Base-by-base conservation (phyloP, 2,888 invertebrate genomes). In the Trichopria drosophilae region DNA sequence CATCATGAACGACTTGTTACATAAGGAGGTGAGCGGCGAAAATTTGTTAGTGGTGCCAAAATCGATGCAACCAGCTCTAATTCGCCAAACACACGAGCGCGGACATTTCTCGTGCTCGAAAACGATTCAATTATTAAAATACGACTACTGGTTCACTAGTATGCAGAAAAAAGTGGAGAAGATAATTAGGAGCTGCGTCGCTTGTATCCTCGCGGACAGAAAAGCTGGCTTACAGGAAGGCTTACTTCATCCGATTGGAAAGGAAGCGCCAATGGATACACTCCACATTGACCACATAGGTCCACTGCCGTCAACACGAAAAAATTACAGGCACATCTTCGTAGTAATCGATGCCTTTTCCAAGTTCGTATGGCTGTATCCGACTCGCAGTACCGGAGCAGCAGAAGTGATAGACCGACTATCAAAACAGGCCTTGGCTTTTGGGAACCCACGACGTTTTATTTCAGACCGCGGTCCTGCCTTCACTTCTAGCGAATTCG, bases 211-310 rank as follows among this genome's bases (percentile, higher is more conserved):
- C 6, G 51, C 53, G 0, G 58, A 57, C 6, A 43, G 39, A 22
- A 59, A 62, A 31, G 35, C 43, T 6, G 51, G 59, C 1, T 53
- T 50, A 13, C 50, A 44, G 6, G 53, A 60, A 10, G 62, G 59
- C 1, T 44, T 54, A 2, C 29, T 60, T 1, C 19, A 39, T 15
- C 13, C 46, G 1, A 51, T 61, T 2, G 43, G 41, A 0, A 60
- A 58, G 34, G 49, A 39, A 2, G 6, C 32, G 3, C 57, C 59
- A 1, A 18, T 59, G 3, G 51, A 55, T 6, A 59, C 54, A 0
- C 56, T 42, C 18, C 60, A 61, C 23, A 18, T 55, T 3, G 53
- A 52, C 26, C 55, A 55, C 22, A 12, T 60, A 15, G 53, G 53
- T 7, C 56, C 51, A 6, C 9, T 55, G 32, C 13, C 46, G 2